Evolutionary conservation across 1,140 invertebrate species (phyloP).

Genomic region (Penaeus chinensis): DNA sequence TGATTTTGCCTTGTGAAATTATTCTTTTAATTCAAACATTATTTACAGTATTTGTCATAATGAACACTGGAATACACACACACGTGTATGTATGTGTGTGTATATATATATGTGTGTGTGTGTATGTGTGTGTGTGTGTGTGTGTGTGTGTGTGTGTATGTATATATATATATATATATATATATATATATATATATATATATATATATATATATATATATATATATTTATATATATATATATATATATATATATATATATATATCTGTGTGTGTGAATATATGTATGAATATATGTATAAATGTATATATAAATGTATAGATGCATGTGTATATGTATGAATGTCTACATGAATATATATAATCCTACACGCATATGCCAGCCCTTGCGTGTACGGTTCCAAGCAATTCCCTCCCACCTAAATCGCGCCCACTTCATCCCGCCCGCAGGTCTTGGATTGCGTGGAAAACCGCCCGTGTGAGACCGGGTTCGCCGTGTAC

Average conservation of each 20-base stretch:
- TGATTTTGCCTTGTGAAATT: too few species aligned
- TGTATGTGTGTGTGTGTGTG: too few species aligned
- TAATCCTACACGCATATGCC: constrained; percentile 19
- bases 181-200: background rate
- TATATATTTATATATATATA: constrained; percentile 18
- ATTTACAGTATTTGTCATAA: too few species aligned
- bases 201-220: constrained; percentile 8
- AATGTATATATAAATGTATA: too few species aligned
- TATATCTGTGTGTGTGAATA: background rate
- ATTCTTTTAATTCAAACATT: too few species aligned
- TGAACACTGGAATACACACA: too few species aligned
- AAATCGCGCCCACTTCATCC: background rate
- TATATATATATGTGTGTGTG: too few species aligned
- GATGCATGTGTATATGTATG: background rate
- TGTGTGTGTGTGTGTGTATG: too few species aligned
- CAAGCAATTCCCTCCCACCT: background rate
- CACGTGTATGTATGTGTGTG: too few species aligned
- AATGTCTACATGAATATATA: constrained; percentile 15
- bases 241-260: constrained; percentile 19
- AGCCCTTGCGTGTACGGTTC: background rate
- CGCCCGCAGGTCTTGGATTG: constrained; percentile 75
- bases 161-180: too few species aligned
- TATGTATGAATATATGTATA: too few species aligned
- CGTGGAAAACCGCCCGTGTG: constrained; percentile 84
- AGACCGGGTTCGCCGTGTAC: constrained; percentile 84